Evolutionary conservation across 2,113 vertebrate genomes (phyloP).

Genomic region (Tetrax tetrax): DNA sequence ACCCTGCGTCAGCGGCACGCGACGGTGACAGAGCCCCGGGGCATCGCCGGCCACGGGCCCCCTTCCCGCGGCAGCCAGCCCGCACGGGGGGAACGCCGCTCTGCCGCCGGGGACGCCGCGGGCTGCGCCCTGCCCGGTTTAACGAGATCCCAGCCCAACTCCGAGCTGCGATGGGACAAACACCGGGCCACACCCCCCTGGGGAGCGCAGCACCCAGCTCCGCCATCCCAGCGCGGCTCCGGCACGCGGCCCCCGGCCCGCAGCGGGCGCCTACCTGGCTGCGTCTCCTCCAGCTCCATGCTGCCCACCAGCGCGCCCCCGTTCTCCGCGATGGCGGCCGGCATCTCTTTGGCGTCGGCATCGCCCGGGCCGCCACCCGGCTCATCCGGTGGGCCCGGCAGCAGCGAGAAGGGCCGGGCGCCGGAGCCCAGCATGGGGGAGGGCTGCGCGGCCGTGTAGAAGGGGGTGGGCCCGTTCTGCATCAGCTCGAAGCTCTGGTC

Average conservation of each 20-base stretch:
- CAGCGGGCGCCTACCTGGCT: slow-evolving; percentile 48
- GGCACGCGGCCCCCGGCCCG: accelerated
- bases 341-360: slow-evolving; percentile 44
- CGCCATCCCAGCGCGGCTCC: accelerated
- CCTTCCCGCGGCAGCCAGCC: neutral
- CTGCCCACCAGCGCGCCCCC: slow-evolving; percentile 74
- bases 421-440: slow-evolving; percentile 72
- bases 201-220: accelerated
- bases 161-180: accelerated
- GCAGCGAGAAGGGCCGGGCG: slow-evolving; percentile 66
- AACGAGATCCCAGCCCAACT: accelerated
- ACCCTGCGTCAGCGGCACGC: accelerated
- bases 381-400: neutral
- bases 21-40: accelerated
- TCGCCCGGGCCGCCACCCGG: slow-evolving; percentile 2
- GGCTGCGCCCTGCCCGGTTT: neutral
- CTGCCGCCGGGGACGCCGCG: accelerated
- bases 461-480: slow-evolving; percentile 72
- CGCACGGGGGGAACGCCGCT: accelerated
- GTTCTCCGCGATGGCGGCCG: slow-evolving; percentile 56
- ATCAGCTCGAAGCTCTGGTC: slow-evolving; percentile 80
- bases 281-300: slow-evolving; percentile 74
- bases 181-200: accelerated
- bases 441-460: slow-evolving; percentile 70
- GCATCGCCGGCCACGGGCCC: neutral